Base-by-base conservation (phyloP, 2,797 vertebrate species). In the Peromyscus eremicus region DNA sequence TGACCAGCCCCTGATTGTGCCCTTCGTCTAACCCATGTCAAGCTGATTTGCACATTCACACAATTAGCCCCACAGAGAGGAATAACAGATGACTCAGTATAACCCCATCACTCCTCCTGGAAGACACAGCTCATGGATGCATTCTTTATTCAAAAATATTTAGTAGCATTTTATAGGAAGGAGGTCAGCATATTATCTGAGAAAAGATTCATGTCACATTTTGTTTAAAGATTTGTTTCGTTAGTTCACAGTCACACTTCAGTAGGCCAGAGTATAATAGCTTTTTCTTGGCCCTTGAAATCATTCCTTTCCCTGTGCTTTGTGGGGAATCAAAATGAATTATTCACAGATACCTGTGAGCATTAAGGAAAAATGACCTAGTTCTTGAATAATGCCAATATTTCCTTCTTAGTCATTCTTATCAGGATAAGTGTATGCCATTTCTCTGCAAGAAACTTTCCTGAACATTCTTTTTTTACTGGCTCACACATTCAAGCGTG, bases 181-280 rank as follows among this genome's bases (percentile, higher is more conserved):
- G 55, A 95, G 83, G 86, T 88, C 37, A 70, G 71, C 92, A 86
- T 75, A 91, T 90, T 91, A 94, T 93, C 68, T 80, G 34, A 92
- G 79, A 91, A 87, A 91, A 87, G 88, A 96, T 83, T 94, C 89
- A 52, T 80, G 77, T 52, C 77, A 88, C 89, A 94, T 97, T 95
- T 96, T 97, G 92, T 94, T 96, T 94, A 95, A 96, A 97, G 97
- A 71, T 95, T 80, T 94, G 85, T 94, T 96, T 97, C 89, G 95
- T 97, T 95, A 95, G 92, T 97, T 95, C 66, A 89, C 29, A 90
- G 96, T 96, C 91, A 94, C 23, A 83, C 68, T 82, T 95, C 86
- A 95, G 85, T 62, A 92, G 93, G 37, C 25, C 43, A 77, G 71
- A 77, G 76, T 60, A 23, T 93, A 96, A 94, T 81, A 94, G 46